Evolutionary conservation across 1,140 invertebrate genomes (phyloP).

Genomic region (Drosophila mauritiana): DNA sequence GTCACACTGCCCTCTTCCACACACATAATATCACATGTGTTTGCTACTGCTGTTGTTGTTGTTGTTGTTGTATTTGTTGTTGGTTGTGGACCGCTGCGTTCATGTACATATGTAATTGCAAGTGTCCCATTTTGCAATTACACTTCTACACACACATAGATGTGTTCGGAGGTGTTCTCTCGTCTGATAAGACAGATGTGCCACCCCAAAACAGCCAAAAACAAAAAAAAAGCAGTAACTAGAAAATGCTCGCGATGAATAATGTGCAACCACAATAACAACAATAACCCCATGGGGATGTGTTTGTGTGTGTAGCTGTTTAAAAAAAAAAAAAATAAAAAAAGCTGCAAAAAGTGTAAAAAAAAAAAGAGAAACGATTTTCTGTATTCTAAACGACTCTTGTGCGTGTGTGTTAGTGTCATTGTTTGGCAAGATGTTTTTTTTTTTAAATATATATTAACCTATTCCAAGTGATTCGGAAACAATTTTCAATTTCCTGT

Average conservation of each 20-base stretch:
- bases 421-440: conserved; percentile 33
- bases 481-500: conserved; percentile 11
- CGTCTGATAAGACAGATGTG: conserved; percentile 27
- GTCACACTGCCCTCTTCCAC: conserved; percentile 52
- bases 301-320: conserved; percentile 37
- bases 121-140: conserved; percentile 35
- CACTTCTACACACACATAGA: background rate
- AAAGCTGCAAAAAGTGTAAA: conserved; percentile 42
- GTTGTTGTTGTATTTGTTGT: too few relatives aligned
- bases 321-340: conserved; percentile 41
- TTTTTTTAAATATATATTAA: conserved; percentile 8
- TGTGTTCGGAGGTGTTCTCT: background rate
- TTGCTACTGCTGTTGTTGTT: conserved; percentile 40
- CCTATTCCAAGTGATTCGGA: conserved; percentile 28
- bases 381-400: conserved; percentile 26
- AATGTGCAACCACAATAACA: conserved; percentile 5
- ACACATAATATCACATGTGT: conserved; percentile 70
- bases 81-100: conserved; percentile 4
- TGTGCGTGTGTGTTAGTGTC: conserved; percentile 10
- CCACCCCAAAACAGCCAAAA: conserved; percentile 9
- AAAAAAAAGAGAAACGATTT: conserved; percentile 12
- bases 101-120: conserved; percentile 36
- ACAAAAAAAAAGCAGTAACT: background rate
- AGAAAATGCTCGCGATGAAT: background rate
- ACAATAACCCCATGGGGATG: conserved; percentile 17